Evolutionary conservation across 1,140 invertebrate genomes (phyloP), one percentile per base, ranked within the genome.

Genomic region (Trigoniulus corallinus): DNA sequence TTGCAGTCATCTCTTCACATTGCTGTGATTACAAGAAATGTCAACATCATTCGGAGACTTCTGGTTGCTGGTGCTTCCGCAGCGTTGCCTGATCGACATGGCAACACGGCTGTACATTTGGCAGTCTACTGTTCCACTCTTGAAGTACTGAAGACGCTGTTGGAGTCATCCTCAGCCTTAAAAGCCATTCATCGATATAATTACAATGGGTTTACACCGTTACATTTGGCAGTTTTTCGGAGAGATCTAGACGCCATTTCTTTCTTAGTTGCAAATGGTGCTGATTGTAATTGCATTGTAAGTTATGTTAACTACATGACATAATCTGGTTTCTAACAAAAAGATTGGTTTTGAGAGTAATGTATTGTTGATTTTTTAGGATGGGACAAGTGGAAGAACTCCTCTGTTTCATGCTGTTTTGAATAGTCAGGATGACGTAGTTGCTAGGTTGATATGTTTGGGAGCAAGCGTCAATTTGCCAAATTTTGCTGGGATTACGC

Each of bases 321-420:
- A 45, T 4, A 45, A 3, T 13, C 10, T 20, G 12, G 7, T 40
- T 7, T 34, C 15, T 10, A 7, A 26, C 27, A 13, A 3, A 34
- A 34, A 34, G 15, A 15, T 13, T 12, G 12, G 4, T 47, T 22
- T 34, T 4, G n/a, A 7, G 10, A 7, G 2, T 21, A 18, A 12
- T 39, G 50, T 22, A 24, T 10, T 46, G 48, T 24, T 25, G 40
- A 48, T 43, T 47, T 47, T 53, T 4, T 42, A 62, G 60, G 63
- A 65, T 57, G 62, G 61, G 21, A 65, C 62, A 43, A 64, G 63
- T 58, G 63, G 63, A 1, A 55, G 60, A 18, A 62, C 61, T 23
- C 54, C 59, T 3, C 46, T 65, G 34, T 65, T 62, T 52, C 58
- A 61, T 52, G 61, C 63, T 21, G 62, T 60, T 10, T 62, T 63